Conservation (phyloP, 2,797 vertebrate genomes). For the Melanotaenia maccullochi region DNA sequence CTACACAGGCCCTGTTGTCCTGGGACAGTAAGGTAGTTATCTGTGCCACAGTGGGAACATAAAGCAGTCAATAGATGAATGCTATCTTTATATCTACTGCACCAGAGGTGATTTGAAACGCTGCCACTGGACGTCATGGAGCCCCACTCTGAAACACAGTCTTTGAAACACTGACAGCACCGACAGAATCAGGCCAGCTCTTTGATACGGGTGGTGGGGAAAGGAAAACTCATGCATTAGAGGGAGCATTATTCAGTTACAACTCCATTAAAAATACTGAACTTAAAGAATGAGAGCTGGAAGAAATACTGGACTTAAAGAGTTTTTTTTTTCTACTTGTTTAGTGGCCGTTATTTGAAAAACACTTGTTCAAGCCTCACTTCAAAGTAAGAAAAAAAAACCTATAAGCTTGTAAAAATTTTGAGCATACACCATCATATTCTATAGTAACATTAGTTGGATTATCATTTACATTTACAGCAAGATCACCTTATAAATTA, state of each 20-base stretch:
- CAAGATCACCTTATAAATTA: background rate
- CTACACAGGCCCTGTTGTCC: slow-evolving; percentile 78
- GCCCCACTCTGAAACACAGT: slow-evolving; percentile 60
- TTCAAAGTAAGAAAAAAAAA: background rate
- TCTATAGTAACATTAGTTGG: background rate
- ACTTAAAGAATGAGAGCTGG: slow-evolving; percentile 32
- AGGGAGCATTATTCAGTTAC: slow-evolving; percentile 65
- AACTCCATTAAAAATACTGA: slow-evolving; percentile 46
- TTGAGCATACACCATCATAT: background rate
- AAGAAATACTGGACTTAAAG: slow-evolving; percentile 28
- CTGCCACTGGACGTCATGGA: slow-evolving; percentile 76
- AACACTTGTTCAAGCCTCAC: background rate
- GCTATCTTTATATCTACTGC: slow-evolving; percentile 80
- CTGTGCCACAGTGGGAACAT: slow-evolving; percentile 78
- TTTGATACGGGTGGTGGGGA: slow-evolving; percentile 65
- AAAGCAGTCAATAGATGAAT: slow-evolving; percentile 81
- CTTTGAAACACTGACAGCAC: slow-evolving; percentile 76
- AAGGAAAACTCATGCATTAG: slow-evolving; percentile 59
- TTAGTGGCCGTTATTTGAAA: background rate
- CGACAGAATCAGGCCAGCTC: slow-evolving; percentile 76
- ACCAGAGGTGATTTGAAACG: slow-evolving; percentile 82
- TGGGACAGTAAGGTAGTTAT: slow-evolving; percentile 78
- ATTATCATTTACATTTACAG: no score
- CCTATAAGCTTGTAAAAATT: background rate
- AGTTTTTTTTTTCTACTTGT: slow-evolving; percentile 5